These are phyloP conservation scores for Empis livida DNA, from an alignment of 2,888 invertebrate genomes.

Conservation along the genomic window DNA sequence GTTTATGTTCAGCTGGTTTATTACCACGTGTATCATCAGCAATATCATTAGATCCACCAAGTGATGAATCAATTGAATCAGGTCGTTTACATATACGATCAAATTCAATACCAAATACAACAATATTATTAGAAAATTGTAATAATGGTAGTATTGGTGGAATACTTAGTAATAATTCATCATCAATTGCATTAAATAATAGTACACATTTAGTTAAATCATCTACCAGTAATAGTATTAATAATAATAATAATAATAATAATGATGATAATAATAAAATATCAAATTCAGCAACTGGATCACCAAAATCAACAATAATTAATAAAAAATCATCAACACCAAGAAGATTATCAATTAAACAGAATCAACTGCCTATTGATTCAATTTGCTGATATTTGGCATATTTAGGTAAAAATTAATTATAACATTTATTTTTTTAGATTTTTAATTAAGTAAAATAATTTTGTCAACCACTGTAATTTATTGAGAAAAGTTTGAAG, in stretches of 20 bases:
- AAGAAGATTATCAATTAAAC: constrained; percentile 33
- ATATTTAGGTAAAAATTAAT: not conserved
- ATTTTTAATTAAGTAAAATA: too few relatives aligned
- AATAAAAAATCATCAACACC: constrained; percentile 21
- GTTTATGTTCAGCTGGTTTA: constrained; percentile 30
- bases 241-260: constrained; percentile 22
- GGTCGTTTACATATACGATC: constrained; percentile 32
- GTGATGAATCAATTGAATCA: constrained; percentile 34
- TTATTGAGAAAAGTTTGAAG: too few relatives aligned
- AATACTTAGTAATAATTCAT: constrained; percentile 6
- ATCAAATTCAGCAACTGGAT: constrained; percentile 1
- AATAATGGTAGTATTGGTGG: not conserved
- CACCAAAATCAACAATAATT: constrained; percentile 4
- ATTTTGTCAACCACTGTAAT: too few relatives aligned
- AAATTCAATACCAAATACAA: constrained; percentile 34
- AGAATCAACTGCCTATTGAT: constrained; percentile 33
- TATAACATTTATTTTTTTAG: too few relatives aligned
- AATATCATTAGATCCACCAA: constrained; percentile 33
- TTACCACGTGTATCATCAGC: constrained; percentile 31
- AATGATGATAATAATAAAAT: not conserved
- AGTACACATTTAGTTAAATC: constrained; percentile 15
- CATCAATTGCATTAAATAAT: constrained; percentile 24
- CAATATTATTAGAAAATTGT: constrained; percentile 22
- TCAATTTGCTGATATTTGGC: constrained; percentile 35
- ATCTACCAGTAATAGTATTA: constrained; percentile 30